Base-by-base conservation (phyloP, 2,113 vertebrate genomes). In the Tiliqua scincoides region DNA sequence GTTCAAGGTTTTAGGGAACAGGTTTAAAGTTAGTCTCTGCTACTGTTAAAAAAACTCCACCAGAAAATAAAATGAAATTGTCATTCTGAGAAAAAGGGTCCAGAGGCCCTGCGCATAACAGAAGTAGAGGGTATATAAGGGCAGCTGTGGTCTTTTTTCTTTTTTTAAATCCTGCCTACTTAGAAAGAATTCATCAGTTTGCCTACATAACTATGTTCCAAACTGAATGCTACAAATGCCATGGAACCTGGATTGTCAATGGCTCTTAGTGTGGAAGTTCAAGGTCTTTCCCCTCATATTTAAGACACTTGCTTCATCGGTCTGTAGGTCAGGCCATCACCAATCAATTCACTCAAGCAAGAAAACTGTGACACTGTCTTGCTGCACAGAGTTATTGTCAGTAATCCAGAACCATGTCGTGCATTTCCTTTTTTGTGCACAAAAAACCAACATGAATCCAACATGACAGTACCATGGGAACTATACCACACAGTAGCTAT, bases 1-100 rank as follows among this genome's bases (percentile, higher is more conserved):
- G 86, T 75, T 92, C 77, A 87, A 82, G n/a, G 9, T 95, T 86
- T 84, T 86, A 65, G 5, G 1, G 59, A 37, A 72, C 17, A 84
- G 62, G 79, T 61, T 79, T 82, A 40, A 37, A 0, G 30, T 71
- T 62, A 89, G 37, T 21, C 48, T 11, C 70, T 89, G 83, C 52
- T 78, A 84, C 79, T 87, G 67, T 82, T 71, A 85, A 83, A 80
- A 20, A 71, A 54, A 63, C 25, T 21, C 25, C 11, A n/a, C 40
- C 83, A 70, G 89, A 81, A 23, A 21, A 8, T 6, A 14, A 82
- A 1, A 78, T 0, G 52, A 1, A 52, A 15, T 3, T 72, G 62
- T 75, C 40, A 37, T 35, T 6, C 79, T 14, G n/a, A 79, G 59
- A 65, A 68, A 87, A 80, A 79, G 52, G n/a, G 86, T 79, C 40